A percentile compares a stretch with the other conserved stretches of the same genome.
Evolutionary conservation across 2,888 invertebrate genomes (phyloP).

Genomic region (Microctonus hyperodae): DNA sequence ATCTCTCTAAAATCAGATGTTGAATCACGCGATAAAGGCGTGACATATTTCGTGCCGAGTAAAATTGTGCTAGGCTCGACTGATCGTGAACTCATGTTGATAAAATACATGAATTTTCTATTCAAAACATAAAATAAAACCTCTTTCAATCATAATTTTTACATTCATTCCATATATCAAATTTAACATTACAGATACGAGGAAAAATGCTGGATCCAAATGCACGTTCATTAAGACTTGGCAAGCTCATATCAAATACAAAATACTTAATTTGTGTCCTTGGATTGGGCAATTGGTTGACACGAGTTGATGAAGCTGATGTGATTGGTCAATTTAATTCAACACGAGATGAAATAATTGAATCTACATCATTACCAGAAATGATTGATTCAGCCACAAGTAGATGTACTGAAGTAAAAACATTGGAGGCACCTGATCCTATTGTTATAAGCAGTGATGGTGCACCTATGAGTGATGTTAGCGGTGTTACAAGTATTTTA

Average conservation of each 20-base stretch:
- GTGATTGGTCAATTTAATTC: constrained; percentile 49
- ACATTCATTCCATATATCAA: not conserved
- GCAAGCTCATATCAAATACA: constrained; percentile 78
- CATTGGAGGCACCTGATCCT: constrained; percentile 73
- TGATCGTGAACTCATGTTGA: constrained; percentile 6
- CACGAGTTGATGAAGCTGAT: constrained; percentile 61
- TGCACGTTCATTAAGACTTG: constrained; percentile 77
- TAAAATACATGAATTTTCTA: not conserved
- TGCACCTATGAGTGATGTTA: constrained; percentile 63
- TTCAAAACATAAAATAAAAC: not conserved
- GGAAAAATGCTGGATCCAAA: constrained; percentile 78
- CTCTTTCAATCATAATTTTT: not conserved
- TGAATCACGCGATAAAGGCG: constrained; percentile 9
- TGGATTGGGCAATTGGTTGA: constrained; percentile 80
- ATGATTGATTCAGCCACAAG: constrained; percentile 76
- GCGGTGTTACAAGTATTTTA: constrained; percentile 75
- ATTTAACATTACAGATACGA: constrained; percentile 69
- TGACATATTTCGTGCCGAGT: constrained; percentile 15
- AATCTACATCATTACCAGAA: constrained; percentile 66
- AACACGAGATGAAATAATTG: constrained; percentile 63
- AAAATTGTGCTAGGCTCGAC: constrained; percentile 17
- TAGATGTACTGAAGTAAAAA: constrained; percentile 79
- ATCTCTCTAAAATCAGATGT: constrained; percentile 3
- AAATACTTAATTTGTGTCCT: constrained; percentile 87
- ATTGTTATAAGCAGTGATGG: constrained; percentile 62